A percentile compares a stretch with the other conserved stretches of the same genome.
phyloP scores from a whole-genome alignment of 2,888 invertebrate species.

The Notodonta ziczac region DNA sequence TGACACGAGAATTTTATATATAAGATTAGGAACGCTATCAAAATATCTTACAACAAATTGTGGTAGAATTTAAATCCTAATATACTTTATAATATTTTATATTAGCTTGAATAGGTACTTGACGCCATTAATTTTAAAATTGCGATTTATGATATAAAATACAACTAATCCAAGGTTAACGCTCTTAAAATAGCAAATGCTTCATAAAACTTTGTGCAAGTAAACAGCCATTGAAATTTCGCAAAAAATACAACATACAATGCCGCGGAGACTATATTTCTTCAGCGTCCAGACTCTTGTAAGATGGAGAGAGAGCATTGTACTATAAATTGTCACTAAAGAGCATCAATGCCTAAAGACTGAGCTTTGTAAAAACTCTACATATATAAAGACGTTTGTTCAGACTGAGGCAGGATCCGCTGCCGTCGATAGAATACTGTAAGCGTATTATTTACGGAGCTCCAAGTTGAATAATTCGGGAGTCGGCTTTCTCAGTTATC shows the following conservation, averaged over 20 bases:
- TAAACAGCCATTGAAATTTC: conserved; percentile 13
- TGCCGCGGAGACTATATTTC: conserved; percentile 9
- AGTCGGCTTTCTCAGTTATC: no score
- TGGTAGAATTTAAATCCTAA: no score
- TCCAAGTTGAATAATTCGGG: no score
- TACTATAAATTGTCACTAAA: conserved; percentile 45
- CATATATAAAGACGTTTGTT: conserved; percentile 10
- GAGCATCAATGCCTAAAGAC: conserved; percentile 25
- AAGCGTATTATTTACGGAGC: no score
- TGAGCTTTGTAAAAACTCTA: conserved; percentile 26
- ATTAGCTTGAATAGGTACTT: neutral
- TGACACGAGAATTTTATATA: no score
- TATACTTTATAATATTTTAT: neutral
- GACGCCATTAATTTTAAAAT: neutral
- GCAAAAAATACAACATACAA: conserved; percentile 15
- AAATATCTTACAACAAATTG: no score
- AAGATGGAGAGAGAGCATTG: conserved; percentile 34
- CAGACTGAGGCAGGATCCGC: neutral
- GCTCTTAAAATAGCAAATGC: conserved; percentile 25
- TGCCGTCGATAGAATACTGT: no score
- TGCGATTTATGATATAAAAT: no score
- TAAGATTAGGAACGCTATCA: no score
- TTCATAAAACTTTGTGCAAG: conserved; percentile 24
- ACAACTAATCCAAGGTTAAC: conserved; percentile 16
- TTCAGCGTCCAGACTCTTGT: conserved; percentile 9